Base-by-base conservation (phyloP, 2,888 invertebrate species). In the Ecliptopera silaceata region DNA sequence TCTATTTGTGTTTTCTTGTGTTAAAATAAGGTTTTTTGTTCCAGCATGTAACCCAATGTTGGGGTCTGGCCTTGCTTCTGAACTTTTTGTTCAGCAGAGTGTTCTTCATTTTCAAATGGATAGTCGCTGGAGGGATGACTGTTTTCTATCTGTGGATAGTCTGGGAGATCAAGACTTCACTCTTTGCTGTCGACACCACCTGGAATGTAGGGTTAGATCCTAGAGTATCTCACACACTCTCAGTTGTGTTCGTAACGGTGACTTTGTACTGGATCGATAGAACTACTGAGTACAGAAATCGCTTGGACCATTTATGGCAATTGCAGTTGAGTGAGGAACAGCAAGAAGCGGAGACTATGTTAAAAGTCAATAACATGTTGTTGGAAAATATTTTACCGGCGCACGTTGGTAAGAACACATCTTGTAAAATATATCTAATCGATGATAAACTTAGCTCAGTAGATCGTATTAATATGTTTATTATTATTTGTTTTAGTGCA, bases 371-470 rank as follows among this genome's bases (percentile, higher is more conserved):
- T 82, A 96, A 95, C 72, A 94, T 97, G 84, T 91, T 99, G 32
- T 92, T 99, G 34, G 95, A 97, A 74, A 99, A 99, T 79, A 98
- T 99, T 74, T 90, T 99, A 34, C 99, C 99, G 0, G 94, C 94
- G 15, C 98, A 98, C 83, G 98, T 99, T 64, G 98, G 96, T 96
- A 81, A 77, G 93, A 75, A 58, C 4, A 26, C 26, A 26, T 8
- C 26, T 8, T 26, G 26, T 8, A 26, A 26, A 26, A 6, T 26
- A n/a, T n/a, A n/a, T n/a, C n/a, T n/a, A 6, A 26, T 26, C 26
- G 10, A 10, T 42, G 13, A n/a, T 31, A 26, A 42, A 38, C n/a
- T n/a, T 26, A 4, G 10, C 26, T 0, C 26, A 2, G 22, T 22
- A 6, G 22, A 8, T 6, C 10, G 6, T 26, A 5, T 26, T 6